These are phyloP conservation scores for Hypomecis punctinalis DNA, from an alignment of 2,888 invertebrate species.

Conservation along the genomic window DNA sequence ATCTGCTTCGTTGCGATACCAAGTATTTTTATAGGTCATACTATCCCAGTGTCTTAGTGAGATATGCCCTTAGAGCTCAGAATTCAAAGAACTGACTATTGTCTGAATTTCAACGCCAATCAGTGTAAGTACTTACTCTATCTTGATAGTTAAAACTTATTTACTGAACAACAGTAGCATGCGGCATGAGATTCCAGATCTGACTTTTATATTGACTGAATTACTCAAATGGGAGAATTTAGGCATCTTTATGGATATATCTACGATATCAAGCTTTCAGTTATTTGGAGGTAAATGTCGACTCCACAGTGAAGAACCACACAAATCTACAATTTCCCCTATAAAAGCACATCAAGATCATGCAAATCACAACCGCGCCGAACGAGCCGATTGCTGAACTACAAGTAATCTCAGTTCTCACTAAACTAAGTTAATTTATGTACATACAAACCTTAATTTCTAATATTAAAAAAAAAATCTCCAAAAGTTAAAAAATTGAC, in stretches of 20 bases:
- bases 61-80: too few species aligned
- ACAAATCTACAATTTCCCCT: conserved; percentile 1
- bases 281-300: not conserved
- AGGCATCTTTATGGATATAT: not conserved
- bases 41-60: too few species aligned
- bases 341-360: conserved; percentile 33
- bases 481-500: conserved; percentile 81
- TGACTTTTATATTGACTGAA: not conserved
- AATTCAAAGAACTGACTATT: too few species aligned
- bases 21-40: too few species aligned
- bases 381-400: conserved; percentile 51
- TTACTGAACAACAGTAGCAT: not conserved
- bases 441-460: conserved; percentile 71
- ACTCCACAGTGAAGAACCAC: not conserved
- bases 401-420: conserved; percentile 71
- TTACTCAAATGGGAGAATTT: not conserved
- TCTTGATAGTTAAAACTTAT: not conserved
- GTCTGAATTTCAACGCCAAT: too few species aligned
- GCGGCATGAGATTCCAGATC: conserved; percentile 4
- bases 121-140: not conserved
- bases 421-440: conserved; percentile 45
- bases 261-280: not conserved
- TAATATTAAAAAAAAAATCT: conserved; percentile 66
- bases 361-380: conserved; percentile 61
- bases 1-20: too few species aligned